A percentile compares a stretch with the other conserved stretches of the same genome.
phyloP scores from a whole-genome alignment of 1,140 invertebrate genomes.

The Diachasmimorpha longicaudata region DNA sequence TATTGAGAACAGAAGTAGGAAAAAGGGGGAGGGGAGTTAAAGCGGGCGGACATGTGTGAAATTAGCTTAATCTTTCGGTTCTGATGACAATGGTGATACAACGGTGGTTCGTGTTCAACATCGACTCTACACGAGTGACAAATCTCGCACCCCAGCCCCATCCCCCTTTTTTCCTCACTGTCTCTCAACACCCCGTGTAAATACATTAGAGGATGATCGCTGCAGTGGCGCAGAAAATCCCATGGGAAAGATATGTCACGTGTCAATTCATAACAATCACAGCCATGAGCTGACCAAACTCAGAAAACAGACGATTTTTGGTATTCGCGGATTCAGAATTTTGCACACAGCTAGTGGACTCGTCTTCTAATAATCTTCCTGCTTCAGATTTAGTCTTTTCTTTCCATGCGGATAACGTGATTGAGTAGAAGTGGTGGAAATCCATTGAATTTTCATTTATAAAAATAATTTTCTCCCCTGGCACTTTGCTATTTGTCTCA shows the following conservation, averaged over 20 bases:
- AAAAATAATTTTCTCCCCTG: no score
- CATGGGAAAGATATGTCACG: not conserved
- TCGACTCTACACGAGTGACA: constrained; percentile 50
- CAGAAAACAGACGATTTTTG: no score
- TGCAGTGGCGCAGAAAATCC: constrained; percentile 47
- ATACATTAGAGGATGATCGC: constrained; percentile 64
- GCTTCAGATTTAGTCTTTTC: no score
- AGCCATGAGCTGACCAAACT: not conserved
- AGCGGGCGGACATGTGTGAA: constrained; percentile 63
- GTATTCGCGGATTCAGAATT: no score
- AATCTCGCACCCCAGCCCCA: constrained; percentile 57
- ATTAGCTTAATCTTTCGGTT: constrained; percentile 65
- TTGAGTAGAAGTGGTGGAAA: no score
- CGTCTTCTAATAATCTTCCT: no score
- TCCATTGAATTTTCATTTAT: no score
- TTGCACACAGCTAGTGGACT: no score
- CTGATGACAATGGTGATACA: constrained; percentile 64
- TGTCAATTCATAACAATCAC: not conserved
- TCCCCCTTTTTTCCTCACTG: constrained; percentile 16
- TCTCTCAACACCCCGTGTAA: constrained; percentile 52
- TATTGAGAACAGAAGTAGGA: not conserved
- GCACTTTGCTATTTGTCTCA: not conserved
- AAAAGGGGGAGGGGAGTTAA: not conserved
- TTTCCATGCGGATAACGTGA: no score
- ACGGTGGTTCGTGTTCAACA: constrained; percentile 56